phyloP scores from a whole-genome alignment of 2,888 invertebrate species.

The Hypena proboscidalis region DNA sequence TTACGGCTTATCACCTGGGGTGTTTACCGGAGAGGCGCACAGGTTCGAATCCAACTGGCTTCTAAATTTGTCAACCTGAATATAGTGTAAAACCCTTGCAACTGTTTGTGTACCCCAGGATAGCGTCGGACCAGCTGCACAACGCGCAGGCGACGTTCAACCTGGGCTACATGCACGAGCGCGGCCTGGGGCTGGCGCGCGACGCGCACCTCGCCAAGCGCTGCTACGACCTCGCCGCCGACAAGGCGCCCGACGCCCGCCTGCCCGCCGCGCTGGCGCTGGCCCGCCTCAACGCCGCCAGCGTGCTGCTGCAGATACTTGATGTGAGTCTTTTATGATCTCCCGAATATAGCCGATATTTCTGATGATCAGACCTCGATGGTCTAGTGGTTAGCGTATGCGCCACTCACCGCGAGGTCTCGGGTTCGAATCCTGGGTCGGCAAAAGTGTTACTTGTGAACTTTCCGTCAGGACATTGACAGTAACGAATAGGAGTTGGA shows the following conservation, averaged over 20 bases:
- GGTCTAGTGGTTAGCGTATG: no score
- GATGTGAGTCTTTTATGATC: conserved; percentile 36
- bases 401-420: no score
- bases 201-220: conserved; percentile 98
- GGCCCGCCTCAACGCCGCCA: conserved; percentile 91
- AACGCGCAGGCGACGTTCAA: conserved; percentile 99
- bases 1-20: no score
- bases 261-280: conserved; percentile 97
- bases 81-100: background rate
- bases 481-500: no score
- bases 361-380: background rate
- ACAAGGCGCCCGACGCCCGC: conserved; percentile 96
- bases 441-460: no score
- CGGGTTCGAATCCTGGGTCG: no score
- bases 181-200: conserved; percentile 95
- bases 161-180: conserved; percentile 99
- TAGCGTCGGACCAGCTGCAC: conserved; percentile 92
- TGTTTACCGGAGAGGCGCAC: no score
- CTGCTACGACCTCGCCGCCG: conserved; percentile 93
- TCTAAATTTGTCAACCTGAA: no score
- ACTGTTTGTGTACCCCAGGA: conserved; percentile 36
- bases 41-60: no score
- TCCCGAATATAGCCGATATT: no score
- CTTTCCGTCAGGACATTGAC: no score
- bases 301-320: conserved; percentile 40